Conservation (phyloP, 1,140 invertebrate species). For the Drosophila sproati region DNA sequence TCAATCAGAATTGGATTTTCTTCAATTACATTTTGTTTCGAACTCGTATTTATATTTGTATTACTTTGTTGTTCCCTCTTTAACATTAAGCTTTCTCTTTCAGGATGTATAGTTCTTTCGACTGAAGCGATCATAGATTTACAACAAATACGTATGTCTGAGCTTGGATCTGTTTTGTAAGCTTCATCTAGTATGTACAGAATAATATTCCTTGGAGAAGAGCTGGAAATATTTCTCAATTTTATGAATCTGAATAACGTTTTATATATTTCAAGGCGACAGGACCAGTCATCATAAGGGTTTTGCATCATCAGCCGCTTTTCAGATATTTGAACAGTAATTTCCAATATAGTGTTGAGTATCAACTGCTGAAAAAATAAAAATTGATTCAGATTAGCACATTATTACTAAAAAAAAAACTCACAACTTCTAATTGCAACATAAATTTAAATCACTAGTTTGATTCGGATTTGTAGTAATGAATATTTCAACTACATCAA, state of each 20-base stretch:
- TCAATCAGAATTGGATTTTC: constrained; percentile 8
- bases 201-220: constrained; percentile 32
- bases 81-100: constrained; percentile 36
- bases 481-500: too few relatives aligned
- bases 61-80: background rate
- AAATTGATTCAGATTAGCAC: background rate
- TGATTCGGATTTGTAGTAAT: too few relatives aligned
- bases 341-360: constrained; percentile 40
- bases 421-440: too few relatives aligned
- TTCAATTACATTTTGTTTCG: background rate
- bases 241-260: constrained; percentile 26
- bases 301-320: constrained; percentile 1
- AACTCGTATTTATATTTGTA: background rate
- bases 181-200: constrained; percentile 39
- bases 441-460: background rate
- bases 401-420: background rate
- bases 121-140: constrained; percentile 11
- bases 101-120: constrained; percentile 45
- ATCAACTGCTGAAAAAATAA: constrained; percentile 30
- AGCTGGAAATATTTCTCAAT: constrained; percentile 30
- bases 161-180: constrained; percentile 23
- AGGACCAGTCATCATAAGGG: constrained; percentile 9
- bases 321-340: constrained; percentile 29
- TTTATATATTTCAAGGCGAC: constrained; percentile 35
- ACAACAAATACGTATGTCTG: constrained; percentile 17